phyloP scores from a whole-genome alignment of 2,797 vertebrate species.

The Sebastes aleutianus region DNA sequence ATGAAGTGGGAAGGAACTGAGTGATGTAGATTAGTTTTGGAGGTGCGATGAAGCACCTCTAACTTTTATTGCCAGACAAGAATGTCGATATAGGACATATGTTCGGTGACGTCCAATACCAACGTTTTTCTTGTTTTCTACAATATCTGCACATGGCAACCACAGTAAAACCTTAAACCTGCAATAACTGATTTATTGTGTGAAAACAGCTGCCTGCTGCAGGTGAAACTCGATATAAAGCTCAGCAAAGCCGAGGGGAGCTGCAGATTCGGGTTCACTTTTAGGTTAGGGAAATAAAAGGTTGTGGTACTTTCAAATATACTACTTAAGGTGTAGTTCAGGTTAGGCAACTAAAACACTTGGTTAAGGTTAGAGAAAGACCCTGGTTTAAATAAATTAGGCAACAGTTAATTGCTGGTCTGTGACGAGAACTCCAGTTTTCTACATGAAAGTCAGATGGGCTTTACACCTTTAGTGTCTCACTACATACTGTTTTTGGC shows the following conservation, averaged over 20 bases:
- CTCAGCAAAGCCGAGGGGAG: background rate
- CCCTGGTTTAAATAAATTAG: background rate
- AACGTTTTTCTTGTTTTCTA: background rate
- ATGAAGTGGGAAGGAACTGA: constrained; percentile 3
- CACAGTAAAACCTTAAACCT: background rate
- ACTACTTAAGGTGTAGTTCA: background rate
- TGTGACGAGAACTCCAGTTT: background rate
- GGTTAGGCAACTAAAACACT: background rate
- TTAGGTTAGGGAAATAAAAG: background rate
- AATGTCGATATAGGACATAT: background rate
- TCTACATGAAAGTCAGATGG: background rate
- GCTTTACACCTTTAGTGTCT: background rate
- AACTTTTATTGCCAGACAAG: background rate
- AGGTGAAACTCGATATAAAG: background rate
- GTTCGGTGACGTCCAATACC: background rate
- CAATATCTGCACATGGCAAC: background rate
- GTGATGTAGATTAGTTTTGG: background rate
- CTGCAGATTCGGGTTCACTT: background rate
- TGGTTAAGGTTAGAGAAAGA: background rate
- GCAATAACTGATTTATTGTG: background rate
- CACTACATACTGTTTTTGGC: background rate
- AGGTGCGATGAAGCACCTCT: background rate
- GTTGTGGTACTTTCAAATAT: background rate
- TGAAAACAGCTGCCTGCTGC: background rate
- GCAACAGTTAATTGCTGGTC: background rate